Evolutionary conservation across 2,113 vertebrate genomes (phyloP), one percentile per base, ranked within the genome.

Genomic region (Zeus faber): DNA sequence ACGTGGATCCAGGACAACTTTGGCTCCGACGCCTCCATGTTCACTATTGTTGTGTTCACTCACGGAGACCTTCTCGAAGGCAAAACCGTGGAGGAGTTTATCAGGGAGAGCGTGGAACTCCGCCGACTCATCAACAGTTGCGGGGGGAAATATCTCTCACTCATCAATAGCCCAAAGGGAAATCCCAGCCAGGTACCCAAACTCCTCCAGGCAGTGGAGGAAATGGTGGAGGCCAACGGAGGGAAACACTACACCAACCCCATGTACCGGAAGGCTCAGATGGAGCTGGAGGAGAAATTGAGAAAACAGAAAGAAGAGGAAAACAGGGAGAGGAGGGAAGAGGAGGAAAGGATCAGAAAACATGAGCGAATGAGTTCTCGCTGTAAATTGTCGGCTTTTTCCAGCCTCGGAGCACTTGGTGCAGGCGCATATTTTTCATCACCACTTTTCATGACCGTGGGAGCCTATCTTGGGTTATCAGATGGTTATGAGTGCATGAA

Each of bases 31-130:
- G 53, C 60, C 4, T 25, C 45, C n/a, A 0, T 2, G 2, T 80
- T 74, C 23, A 79, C 17, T 9, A 50, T 83, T 0, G 27, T 84
- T 37, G 22, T 88, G 24, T 84, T 87, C 21, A 85, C 79, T 10
- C 63, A 62, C 16, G 63, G 26, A 20, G 81, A 88, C 48, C 22
- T 47, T 31, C 33, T 72, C 0, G 5, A 14, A 1, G 14, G 4
- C 18, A 71, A 51, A 54, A 17, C 69, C 45, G 3, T 62, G 13
- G 1, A 65, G 0, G 49, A 62, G 1, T 65, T n/a, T n/a, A 1
- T 65, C 8, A 10, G 11, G 3, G 39, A 72, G 13, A 66, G 57
- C 0, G 6, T 0, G 11, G 4, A 67, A 1, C 17, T 82, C 3
- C n/a, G 5, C 2, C 39, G 5, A 0, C 52, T 81, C 2, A 23